Base-by-base conservation (phyloP, 2,797 vertebrate species). In the Epinephelus coioides region DNA sequence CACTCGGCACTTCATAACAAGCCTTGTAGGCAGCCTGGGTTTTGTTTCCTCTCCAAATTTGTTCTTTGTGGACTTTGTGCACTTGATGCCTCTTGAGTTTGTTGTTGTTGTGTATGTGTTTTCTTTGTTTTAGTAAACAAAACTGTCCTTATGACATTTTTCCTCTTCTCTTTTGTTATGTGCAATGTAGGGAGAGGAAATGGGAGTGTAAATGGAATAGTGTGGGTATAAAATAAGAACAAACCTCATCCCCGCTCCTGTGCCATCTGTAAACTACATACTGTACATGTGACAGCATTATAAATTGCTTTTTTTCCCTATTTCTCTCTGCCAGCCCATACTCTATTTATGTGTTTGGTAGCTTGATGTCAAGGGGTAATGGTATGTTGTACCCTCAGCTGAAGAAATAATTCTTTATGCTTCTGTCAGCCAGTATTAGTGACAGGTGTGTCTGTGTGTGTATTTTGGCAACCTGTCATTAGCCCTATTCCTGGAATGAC, bases 401-500 rank as follows among this genome's bases (percentile, higher is more conserved):
- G 79, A 85, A 87, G 76, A 78, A 88, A 79, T 80, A 65, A 70
- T 77, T 84, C 67, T 81, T 90, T 85, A 84, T 89, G 72, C 38
- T 76, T 76, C 76, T 86, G 78, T 89, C 85, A 71, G 56, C 64
- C 38, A 1, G 18, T 66, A 54, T 72, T 79, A 56, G 64, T 60
- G 64, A 81, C 40, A 65, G 34, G 55, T 40, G 12, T 4, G 12
- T 47, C 70, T 67, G 50, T 62, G 43, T 63, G 19, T 59, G 53
- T 47, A 50, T 69, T 73, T 69, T 21, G 51, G 68, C 73, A 92
- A 79, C 78, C 66, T 87, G 66, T 89, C 81, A 92, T 94, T 93
- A 91, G 55, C 72, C 89, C 84, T 90, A 86, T 92, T 89, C 69
- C 87, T 84, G 74, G 81, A 81, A 40, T 2, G 46, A 55, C 76